Base-by-base conservation (phyloP, 2,797 vertebrate species). In the Babyrousa celebensis region DNA sequence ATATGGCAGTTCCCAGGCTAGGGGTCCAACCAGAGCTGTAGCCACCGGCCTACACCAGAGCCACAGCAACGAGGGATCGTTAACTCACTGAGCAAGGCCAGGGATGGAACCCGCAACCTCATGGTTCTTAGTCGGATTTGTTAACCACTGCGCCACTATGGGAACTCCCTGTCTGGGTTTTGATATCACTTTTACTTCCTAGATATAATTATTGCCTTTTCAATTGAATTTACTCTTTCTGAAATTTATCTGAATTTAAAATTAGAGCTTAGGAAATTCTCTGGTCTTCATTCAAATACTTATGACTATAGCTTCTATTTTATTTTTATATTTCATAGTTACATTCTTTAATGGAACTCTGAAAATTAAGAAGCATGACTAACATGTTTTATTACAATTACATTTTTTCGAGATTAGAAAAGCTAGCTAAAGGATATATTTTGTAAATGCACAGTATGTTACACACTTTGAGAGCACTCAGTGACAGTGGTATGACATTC, bases 231-330 rank as follows among this genome's bases (percentile, higher is more conserved):
- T 79, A 0, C 6, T n/a, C 58, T 94, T 94, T 93, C 74, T 87
- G 63, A 92, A 89, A 68, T 88, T 85, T 89, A 89, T 77, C 23
- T 92, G 62, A 94, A 94, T 94, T 95, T 91, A 92, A 96, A 96
- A 87, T n/a, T 89, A 95, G 52, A 25, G 14, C 18, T 92, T 91
- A 63, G 77, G 71, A 89, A 88, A 67, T 68, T 95, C 85, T 94
- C 80, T 97, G 89, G n/a, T 56, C 21, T 48, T 43, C 5, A 94
- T 78, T 93, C 54, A 91, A 92, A 95, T 92, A 85, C 12, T 88
- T 96, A 74, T 52, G 60, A 83, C 89, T 92, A 71, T 9, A 85
- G 27, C 15, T 62, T 89, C 7, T 71, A 40, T 72, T 68, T 89
- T 72, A 80, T 70, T 86, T 83, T 94, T 83, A 12, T 58, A 92